Conservation (phyloP, 2,888 invertebrate species). For the Perithous albicinctus region DNA sequence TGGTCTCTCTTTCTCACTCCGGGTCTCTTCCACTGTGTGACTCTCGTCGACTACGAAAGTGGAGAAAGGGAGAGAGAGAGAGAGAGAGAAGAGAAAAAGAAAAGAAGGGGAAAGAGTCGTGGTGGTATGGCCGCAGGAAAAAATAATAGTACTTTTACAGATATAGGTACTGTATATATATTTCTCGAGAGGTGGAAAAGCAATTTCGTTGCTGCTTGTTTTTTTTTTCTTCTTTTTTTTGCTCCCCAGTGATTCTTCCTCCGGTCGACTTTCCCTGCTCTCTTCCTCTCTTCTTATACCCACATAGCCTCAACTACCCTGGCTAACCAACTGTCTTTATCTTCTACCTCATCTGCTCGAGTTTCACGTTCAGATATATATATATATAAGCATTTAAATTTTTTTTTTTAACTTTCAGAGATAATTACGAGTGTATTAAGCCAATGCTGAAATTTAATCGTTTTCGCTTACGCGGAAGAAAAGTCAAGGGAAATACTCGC, state of each 20-base stretch:
- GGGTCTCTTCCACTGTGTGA: neutral
- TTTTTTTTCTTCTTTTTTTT: slow-evolving; percentile 20
- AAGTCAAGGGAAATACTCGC: neutral
- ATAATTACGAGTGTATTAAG: neutral
- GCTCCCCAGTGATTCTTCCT: slow-evolving; percentile 33
- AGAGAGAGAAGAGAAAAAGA: slow-evolving; percentile 35
- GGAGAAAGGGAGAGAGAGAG: slow-evolving; percentile 24
- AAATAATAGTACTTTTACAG: slow-evolving; percentile 37
- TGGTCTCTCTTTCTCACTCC: neutral
- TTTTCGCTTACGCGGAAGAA: too few relatives aligned
- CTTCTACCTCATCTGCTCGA: neutral
- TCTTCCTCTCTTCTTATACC: neutral
- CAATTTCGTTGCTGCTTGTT: slow-evolving; percentile 45
- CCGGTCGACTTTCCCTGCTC: neutral
- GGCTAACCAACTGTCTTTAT: neutral
- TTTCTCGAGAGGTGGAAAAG: slow-evolving; percentile 55
- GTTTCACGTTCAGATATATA: neutral
- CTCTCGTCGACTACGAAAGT: slow-evolving; percentile 34
- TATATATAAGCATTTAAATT: slow-evolving; percentile 7
- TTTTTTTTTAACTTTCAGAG: neutral
- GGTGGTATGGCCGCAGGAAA: slow-evolving; percentile 35
- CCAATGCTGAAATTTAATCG: neutral
- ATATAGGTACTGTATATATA: slow-evolving; percentile 42
- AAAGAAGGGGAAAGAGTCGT: slow-evolving; percentile 15
- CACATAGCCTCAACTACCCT: neutral